A percentile compares a stretch with the other conserved stretches of the same genome.
These are phyloP conservation scores for Todiramphus saurophagus DNA, from an alignment of 2,113 vertebrate species.

Conservation along the genomic window DNA sequence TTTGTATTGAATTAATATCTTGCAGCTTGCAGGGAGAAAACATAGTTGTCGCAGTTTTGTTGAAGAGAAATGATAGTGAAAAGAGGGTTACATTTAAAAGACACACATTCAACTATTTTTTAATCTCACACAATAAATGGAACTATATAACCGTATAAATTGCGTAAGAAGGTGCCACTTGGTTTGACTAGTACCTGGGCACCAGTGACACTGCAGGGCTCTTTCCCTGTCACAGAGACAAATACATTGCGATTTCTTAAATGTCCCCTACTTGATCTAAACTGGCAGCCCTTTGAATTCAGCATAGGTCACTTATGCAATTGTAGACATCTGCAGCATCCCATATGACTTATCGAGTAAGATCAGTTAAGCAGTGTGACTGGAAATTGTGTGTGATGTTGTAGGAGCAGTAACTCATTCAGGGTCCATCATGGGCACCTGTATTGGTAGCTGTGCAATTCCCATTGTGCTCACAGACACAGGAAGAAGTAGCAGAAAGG, in stretches of 20 bases:
- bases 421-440: neutral
- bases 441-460: neutral
- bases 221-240: neutral
- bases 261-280: neutral
- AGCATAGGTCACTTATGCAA: fast-evolving
- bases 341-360: neutral
- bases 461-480: neutral
- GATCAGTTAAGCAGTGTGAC: neutral
- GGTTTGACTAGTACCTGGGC: neutral
- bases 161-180: neutral
- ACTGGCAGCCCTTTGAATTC: neutral
- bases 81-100: neutral
- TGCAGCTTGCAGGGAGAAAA: neutral
- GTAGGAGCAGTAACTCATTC: neutral
- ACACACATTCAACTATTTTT: neutral
- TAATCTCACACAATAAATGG: neutral
- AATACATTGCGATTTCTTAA: neutral
- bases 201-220: fast-evolving
- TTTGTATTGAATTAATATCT: neutral
- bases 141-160: neutral
- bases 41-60: neutral
- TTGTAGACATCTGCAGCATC: neutral
- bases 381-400: neutral
- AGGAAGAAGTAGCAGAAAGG: neutral
- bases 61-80: neutral